phyloP scores from a whole-genome alignment of 2,888 invertebrate species.

The Lottia scabra region DNA sequence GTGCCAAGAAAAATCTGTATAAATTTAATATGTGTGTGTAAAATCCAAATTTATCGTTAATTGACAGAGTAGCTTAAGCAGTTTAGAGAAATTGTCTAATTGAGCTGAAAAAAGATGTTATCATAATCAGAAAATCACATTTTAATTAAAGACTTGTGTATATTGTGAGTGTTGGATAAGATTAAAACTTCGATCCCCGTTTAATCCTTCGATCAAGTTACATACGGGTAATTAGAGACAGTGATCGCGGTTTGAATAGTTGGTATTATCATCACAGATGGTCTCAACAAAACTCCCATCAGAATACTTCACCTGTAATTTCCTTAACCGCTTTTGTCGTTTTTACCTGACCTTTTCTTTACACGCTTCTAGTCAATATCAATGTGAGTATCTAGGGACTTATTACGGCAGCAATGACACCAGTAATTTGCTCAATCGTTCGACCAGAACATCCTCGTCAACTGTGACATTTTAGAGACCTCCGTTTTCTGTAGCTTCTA shows the following conservation, averaged over 20 bases:
- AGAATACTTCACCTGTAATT: conserved; percentile 2
- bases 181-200: background rate
- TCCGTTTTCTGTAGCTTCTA: background rate
- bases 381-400: background rate
- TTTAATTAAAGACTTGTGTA: too few species aligned
- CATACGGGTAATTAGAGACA: conserved; percentile 5
- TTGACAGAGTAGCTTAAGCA: too few species aligned
- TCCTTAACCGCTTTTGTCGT: background rate
- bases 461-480: background rate
- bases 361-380: background rate
- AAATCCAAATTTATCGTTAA: too few species aligned
- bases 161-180: too few species aligned
- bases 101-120: too few species aligned
- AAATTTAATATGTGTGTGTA: too few species aligned
- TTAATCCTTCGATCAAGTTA: background rate
- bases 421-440: conserved; percentile 1
- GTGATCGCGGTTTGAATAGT: background rate
- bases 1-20: too few species aligned
- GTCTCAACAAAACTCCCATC: background rate
- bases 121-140: too few species aligned
- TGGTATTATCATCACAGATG: background rate
- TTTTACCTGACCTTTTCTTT: background rate
- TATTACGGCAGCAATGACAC: conserved; percentile 1
- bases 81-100: too few species aligned
- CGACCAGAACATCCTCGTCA: conserved; percentile 1